A percentile compares a stretch with the other conserved stretches of the same genome.
phyloP scores from a whole-genome alignment of 92 coral and sea anemone genomes.

The Blastomussa wellsi region DNA sequence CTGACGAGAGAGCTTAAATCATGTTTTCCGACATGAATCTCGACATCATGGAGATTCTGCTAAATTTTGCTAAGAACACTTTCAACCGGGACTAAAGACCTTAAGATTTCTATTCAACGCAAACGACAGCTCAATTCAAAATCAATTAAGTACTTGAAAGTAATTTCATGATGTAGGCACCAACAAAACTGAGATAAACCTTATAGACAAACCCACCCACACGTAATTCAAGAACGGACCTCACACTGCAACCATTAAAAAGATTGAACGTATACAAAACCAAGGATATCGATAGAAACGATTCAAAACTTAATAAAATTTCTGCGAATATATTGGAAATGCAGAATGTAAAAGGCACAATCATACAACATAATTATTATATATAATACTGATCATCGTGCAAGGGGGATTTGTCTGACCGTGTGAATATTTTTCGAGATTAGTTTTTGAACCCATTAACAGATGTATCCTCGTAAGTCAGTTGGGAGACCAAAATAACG shows the following conservation, averaged over 20 bases:
- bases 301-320: neutral
- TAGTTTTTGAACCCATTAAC: constrained; percentile 3
- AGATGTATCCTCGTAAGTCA: neutral
- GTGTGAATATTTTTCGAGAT: constrained; percentile 25
- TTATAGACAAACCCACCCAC: neutral
- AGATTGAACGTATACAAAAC: neutral
- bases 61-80: too few relatives aligned
- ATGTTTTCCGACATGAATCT: neutral
- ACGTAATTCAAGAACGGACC: neutral
- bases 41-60: neutral
- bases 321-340: neutral
- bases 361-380: neutral
- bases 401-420: constrained; percentile 23
- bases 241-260: neutral
- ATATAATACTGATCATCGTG: neutral
- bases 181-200: neutral
- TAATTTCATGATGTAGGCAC: neutral
- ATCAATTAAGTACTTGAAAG: neutral
- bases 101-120: neutral
- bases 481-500: neutral
- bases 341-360: neutral
- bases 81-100: neutral
- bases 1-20: neutral
- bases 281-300: neutral
- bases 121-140: neutral